These are phyloP conservation scores for Leptobrachium leishanense DNA, from an alignment of 2,113 vertebrate genomes.

Conservation along the genomic window DNA sequence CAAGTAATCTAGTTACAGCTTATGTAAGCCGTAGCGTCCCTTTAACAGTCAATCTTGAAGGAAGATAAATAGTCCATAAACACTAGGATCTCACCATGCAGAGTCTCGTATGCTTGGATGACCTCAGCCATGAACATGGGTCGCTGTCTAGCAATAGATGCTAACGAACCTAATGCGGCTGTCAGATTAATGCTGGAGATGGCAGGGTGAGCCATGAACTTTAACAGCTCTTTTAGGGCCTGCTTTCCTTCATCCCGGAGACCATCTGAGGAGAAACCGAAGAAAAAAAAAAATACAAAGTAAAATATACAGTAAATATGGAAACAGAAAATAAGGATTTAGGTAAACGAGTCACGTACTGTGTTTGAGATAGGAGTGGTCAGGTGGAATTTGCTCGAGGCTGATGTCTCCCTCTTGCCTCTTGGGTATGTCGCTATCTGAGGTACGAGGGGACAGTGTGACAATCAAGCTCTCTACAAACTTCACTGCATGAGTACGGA, in stretches of 20 bases:
- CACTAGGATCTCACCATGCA: conserved; percentile 74
- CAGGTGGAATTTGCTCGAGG: conserved; percentile 83
- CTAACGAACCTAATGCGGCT: conserved; percentile 84
- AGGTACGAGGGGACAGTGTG: conserved; percentile 78
- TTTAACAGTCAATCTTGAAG: too few species aligned
- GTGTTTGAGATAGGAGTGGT: conserved; percentile 86
- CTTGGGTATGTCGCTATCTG: conserved; percentile 84
- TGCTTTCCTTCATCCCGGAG: conserved; percentile 84
- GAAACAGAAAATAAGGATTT: too few species aligned
- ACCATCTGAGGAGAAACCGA: conserved; percentile 58
- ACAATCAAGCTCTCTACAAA: conserved; percentile 91
- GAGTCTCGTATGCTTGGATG: conserved; percentile 89
- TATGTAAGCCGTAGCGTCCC: too few species aligned
- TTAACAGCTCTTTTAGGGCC: conserved; percentile 88
- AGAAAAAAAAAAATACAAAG: too few species aligned
- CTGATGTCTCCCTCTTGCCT: conserved; percentile 88
- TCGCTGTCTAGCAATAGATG: conserved; percentile 86
- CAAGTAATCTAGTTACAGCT: too few species aligned
- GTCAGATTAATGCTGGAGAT: conserved; percentile 97
- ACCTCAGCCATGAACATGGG: conserved; percentile 97
- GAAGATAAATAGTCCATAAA: too few species aligned
- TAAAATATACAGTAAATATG: background rate
- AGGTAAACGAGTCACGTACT: conserved; percentile 61
- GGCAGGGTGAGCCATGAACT: conserved; percentile 95
- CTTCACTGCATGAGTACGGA: conserved; percentile 94